Evolutionary conservation across 2,888 invertebrate genomes (phyloP).

Genomic region (Synergus itoensis): DNA sequence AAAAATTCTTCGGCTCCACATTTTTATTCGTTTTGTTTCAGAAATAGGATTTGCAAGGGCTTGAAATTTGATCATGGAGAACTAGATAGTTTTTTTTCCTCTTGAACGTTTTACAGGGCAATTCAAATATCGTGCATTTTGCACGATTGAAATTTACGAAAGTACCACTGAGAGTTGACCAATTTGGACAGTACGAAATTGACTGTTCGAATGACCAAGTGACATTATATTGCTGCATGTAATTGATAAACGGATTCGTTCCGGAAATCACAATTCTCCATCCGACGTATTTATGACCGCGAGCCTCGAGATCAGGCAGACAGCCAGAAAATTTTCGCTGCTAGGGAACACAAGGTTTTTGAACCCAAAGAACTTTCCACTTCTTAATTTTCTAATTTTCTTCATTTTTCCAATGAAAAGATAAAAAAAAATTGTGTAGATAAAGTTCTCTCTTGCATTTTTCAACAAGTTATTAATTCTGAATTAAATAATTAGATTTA

Average conservation of each 20-base stretch:
- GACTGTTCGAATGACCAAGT: conserved; percentile 20
- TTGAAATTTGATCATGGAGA: neutral
- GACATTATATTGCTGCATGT: conserved; percentile 4
- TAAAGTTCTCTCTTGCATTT: neutral
- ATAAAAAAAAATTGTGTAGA: neutral
- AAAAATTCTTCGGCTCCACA: neutral
- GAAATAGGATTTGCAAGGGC: neutral
- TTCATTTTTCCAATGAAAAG: too few species aligned
- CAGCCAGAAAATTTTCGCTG: conserved; percentile 1
- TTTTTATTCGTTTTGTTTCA: neutral
- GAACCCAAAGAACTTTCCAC: neutral
- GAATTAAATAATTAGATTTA: neutral
- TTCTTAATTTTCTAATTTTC: neutral
- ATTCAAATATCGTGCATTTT: neutral
- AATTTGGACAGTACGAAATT: conserved; percentile 12
- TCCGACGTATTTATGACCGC: conserved; percentile 10
- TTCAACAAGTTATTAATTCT: neutral
- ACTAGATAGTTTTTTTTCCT: neutral
- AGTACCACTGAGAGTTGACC: conserved; percentile 4
- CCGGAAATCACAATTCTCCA: conserved; percentile 19
- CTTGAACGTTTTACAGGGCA: neutral
- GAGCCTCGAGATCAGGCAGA: neutral
- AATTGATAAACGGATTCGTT: conserved; percentile 20
- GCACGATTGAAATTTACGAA: conserved; percentile 12
- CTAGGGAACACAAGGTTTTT: neutral